Base-by-base conservation (phyloP, 1,140 invertebrate species). In the Monochamus saltuarius region DNA sequence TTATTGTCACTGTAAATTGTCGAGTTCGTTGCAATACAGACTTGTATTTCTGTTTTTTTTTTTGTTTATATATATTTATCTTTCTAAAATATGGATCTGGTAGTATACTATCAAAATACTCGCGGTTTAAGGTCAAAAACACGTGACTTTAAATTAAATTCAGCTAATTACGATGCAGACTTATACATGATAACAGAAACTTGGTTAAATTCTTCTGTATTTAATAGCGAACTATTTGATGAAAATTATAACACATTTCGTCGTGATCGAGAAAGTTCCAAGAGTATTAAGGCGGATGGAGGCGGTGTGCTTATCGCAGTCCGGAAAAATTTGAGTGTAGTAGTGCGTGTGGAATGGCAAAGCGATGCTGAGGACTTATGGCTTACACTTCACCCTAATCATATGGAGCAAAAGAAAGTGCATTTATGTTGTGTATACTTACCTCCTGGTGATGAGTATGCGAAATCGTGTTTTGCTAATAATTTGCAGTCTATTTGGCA, bases 251-350 rank as follows among this genome's bases (percentile, higher is more conserved):
- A 38, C 13, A 54, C 65, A n/a, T 72, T 64, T 47, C 35, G 70
- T 6, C 60, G 55, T 40, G 69, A 72, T 47, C 47, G 70, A 19
- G 3, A 4, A 1, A 39, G 22, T 37, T 19, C 52, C 2, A 46
- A 7, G 1, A 43, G 9, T 11, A 37, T 11, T 17, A 66, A 64
- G 46, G 54, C 34, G 10, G 67, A 70, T 17, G 70, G 70, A 7
- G 68, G 70, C 4, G 68, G 70, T 8, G 64, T 72, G 7, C 36
- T 69, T 36, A 43, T 72, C 7, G 68, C 64, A 16, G 62, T 72
- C 1, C 37, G 39, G 13, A 4, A 39, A 14, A 19, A 42, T 43
- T 45, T 57, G 13, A 9, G 40, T n/a, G 36, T 37, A 4, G n/a
- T 13, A 17, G n/a, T 34, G 42, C 29, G 35, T 7, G 14, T 35